Conservation (phyloP, 2,888 invertebrate species). For the Leptura quadrifasciata region DNA sequence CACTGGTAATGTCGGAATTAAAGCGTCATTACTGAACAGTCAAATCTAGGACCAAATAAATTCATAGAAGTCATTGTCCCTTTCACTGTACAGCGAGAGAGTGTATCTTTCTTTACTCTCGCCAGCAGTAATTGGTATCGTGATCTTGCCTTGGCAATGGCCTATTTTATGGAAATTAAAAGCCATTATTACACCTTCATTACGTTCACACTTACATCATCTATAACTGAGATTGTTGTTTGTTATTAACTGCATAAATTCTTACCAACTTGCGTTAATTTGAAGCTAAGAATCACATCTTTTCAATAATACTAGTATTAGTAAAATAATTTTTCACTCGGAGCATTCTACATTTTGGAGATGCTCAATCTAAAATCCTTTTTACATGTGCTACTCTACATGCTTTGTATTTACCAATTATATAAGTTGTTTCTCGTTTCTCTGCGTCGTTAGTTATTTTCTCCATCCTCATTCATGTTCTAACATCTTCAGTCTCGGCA, state of each 20-base stretch:
- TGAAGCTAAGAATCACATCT: background rate
- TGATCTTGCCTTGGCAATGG: slow-evolving; percentile 65
- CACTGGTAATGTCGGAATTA: background rate
- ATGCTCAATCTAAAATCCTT: no score
- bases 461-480: no score
- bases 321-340: no score
- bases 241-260: slow-evolving; percentile 1
- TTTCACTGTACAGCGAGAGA: slow-evolving; percentile 21
- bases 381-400: no score
- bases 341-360: no score
- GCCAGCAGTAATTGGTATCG: slow-evolving; percentile 52
- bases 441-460: no score
- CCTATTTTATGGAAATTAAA: slow-evolving; percentile 61
- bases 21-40: slow-evolving; percentile 8
- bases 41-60: slow-evolving; percentile 19
- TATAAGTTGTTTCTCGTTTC: no score
- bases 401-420: no score
- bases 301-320: background rate
- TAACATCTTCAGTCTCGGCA: no score
- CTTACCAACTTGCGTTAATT: background rate
- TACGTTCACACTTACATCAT: slow-evolving; percentile 10
- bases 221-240: background rate
- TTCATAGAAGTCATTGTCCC: slow-evolving; percentile 26
- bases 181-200: slow-evolving; percentile 20
- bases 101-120: slow-evolving; percentile 48